Base-by-base conservation (phyloP, 2,888 invertebrate species). In the Hanleya hanleyi region DNA sequence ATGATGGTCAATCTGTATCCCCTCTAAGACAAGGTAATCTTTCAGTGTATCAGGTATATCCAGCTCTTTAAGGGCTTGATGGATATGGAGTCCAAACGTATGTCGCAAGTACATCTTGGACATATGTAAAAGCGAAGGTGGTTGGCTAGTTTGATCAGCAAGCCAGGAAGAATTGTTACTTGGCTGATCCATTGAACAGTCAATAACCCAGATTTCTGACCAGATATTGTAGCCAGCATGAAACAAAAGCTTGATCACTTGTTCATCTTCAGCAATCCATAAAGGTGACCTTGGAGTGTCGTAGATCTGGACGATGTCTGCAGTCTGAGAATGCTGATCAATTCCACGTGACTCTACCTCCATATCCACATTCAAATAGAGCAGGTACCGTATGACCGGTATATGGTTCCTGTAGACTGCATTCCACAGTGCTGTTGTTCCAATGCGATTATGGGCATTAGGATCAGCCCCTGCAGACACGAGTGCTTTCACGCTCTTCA, bases 341-440 rank as follows among this genome's bases (percentile, higher is more conserved):
- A 82, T 85, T 9, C 87, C 87, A 9, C 75, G 71, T 47, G 80
- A 79, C 6, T 66, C 12, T 6, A 81, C 79, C 57, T 80, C 82
- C 75, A 84, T 69, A 4, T 76, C 75, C 1, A 86, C 87, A 78
- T 87, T 86, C 33, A 74, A 65, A 26, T 77, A 73, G 1, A 88
- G 51, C 37, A 88, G 71, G 1, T 83, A 37, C 69, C 81, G 81
- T 6, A 86, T 81, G 0, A 82, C 74, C 9, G 79, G 77, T 29
- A 78, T 75, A 18, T 78, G 64, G 4, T 75, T 77, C 57, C 70
- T 78, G 47, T 84, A 84, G 0, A 85, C 84, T 18, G 87, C 87
- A 76, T 88, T 88, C 87, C 87, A 88, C 64, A 88, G 69, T 1
- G 86, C 84, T 0, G 87, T 85, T 6, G 82, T 77, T 6, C 79